phyloP scores from a whole-genome alignment of 1,140 invertebrate species.

The Drosophila auraria region DNA sequence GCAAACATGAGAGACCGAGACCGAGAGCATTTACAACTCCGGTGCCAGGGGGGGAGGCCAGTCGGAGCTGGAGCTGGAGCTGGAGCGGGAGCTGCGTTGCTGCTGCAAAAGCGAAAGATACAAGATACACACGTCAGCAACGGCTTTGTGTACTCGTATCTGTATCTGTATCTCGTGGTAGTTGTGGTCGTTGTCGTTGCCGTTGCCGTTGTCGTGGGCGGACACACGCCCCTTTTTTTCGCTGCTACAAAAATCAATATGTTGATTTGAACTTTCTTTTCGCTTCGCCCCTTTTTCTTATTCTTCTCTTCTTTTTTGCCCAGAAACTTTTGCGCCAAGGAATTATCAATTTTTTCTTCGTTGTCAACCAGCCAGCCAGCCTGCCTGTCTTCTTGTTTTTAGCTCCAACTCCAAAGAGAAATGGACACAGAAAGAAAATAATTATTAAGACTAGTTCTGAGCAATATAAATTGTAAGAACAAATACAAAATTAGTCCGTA shows the following conservation, averaged over 20 bases:
- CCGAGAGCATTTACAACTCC: conserved; percentile 51
- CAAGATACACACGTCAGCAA: conserved; percentile 79
- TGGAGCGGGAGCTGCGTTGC: neutral
- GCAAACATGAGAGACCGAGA: conserved; percentile 48
- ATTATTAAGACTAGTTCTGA: no score
- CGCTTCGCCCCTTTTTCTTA: conserved; percentile 20
- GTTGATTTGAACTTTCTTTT: conserved; percentile 77
- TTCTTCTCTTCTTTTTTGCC: conserved; percentile 19
- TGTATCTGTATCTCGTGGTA: conserved; percentile 49
- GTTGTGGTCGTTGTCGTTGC: conserved; percentile 48
- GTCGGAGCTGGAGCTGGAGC: conserved; percentile 4
- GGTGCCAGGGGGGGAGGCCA: neutral
- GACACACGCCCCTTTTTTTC: conserved; percentile 49
- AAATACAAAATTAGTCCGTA: no score
- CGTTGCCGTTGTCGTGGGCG: conserved; percentile 28
- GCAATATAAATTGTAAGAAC: neutral
- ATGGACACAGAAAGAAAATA: conserved; percentile 30
- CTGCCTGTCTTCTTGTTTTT: conserved; percentile 51
- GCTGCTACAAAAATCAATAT: conserved; percentile 76
- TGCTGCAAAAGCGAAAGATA: conserved; percentile 45
- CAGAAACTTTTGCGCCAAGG: conserved; percentile 58
- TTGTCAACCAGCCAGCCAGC: neutral
- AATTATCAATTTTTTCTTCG: conserved; percentile 46
- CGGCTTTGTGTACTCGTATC: conserved; percentile 54
- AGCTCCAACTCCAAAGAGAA: conserved; percentile 44